These are phyloP conservation scores for Stegophylla sp. DNA, from an alignment of 2,888 invertebrate species.

Conservation along the genomic window DNA sequence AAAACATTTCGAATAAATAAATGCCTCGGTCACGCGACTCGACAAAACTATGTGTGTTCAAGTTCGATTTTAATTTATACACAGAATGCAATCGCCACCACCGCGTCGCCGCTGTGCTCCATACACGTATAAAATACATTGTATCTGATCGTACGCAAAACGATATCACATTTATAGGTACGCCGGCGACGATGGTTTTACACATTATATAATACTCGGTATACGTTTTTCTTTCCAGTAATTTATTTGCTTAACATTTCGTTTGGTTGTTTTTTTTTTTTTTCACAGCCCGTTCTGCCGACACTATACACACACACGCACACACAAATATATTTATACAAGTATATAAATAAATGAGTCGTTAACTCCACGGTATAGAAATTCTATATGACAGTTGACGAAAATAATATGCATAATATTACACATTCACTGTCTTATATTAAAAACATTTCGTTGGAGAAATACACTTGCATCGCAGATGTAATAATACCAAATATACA, in stretches of 20 bases:
- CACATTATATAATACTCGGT: background rate
- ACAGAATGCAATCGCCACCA: slow-evolving; percentile 5
- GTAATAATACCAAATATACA: too few relatives aligned
- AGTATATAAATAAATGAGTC: too few relatives aligned
- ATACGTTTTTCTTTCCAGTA: background rate
- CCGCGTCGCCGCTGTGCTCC: background rate
- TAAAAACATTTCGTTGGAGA: too few relatives aligned
- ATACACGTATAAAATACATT: background rate
- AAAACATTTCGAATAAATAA: background rate
- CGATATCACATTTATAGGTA: background rate
- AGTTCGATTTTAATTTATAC: slow-evolving; percentile 41
- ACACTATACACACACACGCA: background rate
- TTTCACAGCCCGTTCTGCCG: background rate
- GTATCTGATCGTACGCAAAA: background rate
- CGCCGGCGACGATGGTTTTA: background rate
- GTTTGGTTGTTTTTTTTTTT: background rate
- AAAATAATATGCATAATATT: too few relatives aligned
- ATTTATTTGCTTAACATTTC: background rate
- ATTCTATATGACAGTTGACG: too few relatives aligned
- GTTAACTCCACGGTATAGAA: too few relatives aligned
- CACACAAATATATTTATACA: too few relatives aligned
- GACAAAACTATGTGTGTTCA: background rate
- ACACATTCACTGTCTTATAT: too few relatives aligned
- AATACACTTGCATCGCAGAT: too few relatives aligned
- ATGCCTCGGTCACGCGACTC: background rate